These are phyloP conservation scores for Papilio aristodemus DNA, from an alignment of 1,140 invertebrate genomes.

Conservation along the genomic window DNA sequence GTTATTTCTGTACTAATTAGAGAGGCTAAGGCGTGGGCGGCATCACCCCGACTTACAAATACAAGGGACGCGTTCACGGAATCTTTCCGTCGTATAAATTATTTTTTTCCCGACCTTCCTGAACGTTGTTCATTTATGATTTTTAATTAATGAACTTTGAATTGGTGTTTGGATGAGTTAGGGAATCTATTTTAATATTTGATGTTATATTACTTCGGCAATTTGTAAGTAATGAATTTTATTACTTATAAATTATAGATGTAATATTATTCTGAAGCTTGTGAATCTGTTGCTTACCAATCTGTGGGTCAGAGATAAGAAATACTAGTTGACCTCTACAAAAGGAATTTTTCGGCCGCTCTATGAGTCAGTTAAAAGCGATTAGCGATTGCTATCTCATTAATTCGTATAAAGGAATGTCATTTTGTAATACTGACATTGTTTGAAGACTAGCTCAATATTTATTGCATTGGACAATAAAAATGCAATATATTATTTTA, in stretches of 20 bases:
- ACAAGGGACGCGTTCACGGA: constrained; percentile 28
- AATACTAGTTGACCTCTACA: no score
- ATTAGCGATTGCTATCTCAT: no score
- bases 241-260: neutral
- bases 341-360: no score
- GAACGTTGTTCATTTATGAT: constrained; percentile 29
- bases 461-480: no score
- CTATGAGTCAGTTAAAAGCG: no score
- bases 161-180: constrained; percentile 12
- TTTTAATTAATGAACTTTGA: constrained; percentile 30
- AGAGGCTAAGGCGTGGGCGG: constrained; percentile 60
- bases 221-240: neutral
- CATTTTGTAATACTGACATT: no score
- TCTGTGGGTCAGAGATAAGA: no score
- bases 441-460: no score
- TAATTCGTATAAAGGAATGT: no score
- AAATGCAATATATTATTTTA: no score
- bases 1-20: constrained; percentile 80
- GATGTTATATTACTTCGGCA: neutral
- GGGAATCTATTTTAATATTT: neutral
- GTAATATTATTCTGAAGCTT: neutral
- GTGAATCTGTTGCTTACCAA: no score
- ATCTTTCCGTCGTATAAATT: constrained; percentile 26
- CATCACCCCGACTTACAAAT: constrained; percentile 30
- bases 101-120: constrained; percentile 26